Conservation (phyloP, 2,113 vertebrate genomes). For the Ploceus nigricollis region DNA sequence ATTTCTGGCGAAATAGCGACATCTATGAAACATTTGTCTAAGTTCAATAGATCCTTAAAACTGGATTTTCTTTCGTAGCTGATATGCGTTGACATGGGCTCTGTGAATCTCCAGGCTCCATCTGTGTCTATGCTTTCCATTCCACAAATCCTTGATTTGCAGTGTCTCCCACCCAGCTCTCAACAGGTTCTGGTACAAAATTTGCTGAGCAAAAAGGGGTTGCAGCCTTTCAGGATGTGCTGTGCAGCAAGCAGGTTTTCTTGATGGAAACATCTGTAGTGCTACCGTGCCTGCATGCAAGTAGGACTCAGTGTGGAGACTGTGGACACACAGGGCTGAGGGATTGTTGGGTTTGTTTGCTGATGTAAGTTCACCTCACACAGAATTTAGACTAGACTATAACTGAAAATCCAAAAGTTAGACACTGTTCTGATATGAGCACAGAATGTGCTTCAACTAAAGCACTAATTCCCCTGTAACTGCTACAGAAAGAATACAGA, state of each 20-base stretch:
- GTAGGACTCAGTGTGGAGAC: neutral
- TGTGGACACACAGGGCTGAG: neutral
- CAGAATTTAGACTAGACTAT: neutral
- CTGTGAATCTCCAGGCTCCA: neutral
- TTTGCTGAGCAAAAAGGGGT: neutral
- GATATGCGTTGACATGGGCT: neutral
- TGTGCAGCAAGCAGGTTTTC: neutral
- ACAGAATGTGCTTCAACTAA: neutral
- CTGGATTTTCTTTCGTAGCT: neutral
- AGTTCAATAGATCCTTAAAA: neutral
- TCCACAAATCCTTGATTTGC: neutral
- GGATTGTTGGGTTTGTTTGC: neutral
- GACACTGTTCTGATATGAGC: neutral
- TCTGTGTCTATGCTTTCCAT: neutral
- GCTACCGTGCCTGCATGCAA: accelerated
- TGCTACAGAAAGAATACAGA: neutral
- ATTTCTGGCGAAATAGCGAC: neutral
- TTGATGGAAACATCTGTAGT: neutral
- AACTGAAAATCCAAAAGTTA: neutral
- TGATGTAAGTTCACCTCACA: neutral
- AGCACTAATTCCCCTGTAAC: neutral
- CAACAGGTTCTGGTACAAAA: neutral
- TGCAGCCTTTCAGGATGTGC: neutral
- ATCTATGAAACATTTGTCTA: neutral
- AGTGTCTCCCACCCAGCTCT: neutral